Base-by-base conservation (phyloP, 2,113 vertebrate species). In the Bungarus multicinctus region DNA sequence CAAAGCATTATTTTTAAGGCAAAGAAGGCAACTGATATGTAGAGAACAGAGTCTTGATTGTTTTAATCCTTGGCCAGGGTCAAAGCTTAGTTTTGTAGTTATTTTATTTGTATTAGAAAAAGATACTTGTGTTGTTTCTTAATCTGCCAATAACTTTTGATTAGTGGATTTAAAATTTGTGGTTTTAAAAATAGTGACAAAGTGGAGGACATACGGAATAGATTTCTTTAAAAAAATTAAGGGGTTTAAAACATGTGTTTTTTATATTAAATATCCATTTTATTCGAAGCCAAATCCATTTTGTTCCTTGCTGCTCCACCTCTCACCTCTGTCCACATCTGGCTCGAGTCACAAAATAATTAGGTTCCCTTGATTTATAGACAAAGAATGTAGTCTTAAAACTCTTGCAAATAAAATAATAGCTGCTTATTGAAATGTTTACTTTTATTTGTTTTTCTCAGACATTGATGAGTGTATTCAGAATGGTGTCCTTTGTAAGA, bases 391-490 rank as follows among this genome's bases (percentile, higher is more conserved):
- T 81, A 43, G 34, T 43, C 18, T 9, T 81, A 81, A 81, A 81
- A 81, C 18, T 22, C 2, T 81, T 43, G 34, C 34, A 81, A 8
- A 43, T 22, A 43, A 39, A 81, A 22, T 81, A 89, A 8, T 86
- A 60, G 3, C 89, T 1, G 30, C 20, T 55, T 4, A 0, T 58
- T 92, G 23, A 43, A 0, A 20, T 54, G 7, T 22, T 43, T 81
- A 81, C 18, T 18, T 69, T 53, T 20, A 69, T 47, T 27, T 53
- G 58, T 64, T 89, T 11, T 88, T 34, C 85, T 85, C 88, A 98
- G 98, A 98, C 96, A 95, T 98, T 3, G 97, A 98, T 91, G 98
- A 98, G 30, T 98, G 98, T 39, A 95, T 97, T 92, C 97, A 97
- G 94, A 98, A 97, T 55, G 97, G 98, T 22, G 96, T 98, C 92